Evolutionary conservation across 2,797 vertebrate genomes (phyloP), one percentile per base, ranked within the genome.

Genomic region (Sus cebifrons): DNA sequence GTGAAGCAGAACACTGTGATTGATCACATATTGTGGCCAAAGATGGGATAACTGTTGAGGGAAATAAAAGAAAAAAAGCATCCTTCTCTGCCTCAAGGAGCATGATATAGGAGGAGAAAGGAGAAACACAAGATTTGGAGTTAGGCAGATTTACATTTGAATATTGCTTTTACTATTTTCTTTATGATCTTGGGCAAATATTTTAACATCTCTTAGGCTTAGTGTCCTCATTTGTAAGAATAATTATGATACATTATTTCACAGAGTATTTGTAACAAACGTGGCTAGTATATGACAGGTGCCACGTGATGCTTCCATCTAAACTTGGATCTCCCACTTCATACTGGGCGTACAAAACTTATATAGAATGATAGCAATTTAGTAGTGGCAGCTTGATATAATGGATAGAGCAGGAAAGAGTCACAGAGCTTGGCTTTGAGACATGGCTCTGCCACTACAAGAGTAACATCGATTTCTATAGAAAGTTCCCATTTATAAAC

Each of bases 41-140:
- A 64, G 25, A 27, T 56, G 27, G 70, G n/a, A 83, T 75, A 70
- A 90, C 90, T 29, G 2, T 64, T 85, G 52, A 90, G 4, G 44
- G n/a, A 86, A 93, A 77, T 52, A 64, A 58, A 81, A 82, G n/a
- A 62, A 73, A 77, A 67, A 88, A 86, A 27, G 14, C 89, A 71
- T 49, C 16, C 25, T 13, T 49, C 14, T 40, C 65, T 85, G 5
- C 17, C 82, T 87, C 17, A 65, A 94, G 40, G 7, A 93, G 29
- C 2, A 14, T 36, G 10, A 27, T 25, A 32, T 8, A 54, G 5
- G 93, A 89, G 81, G 23, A 79, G 27, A 89, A 82, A 49, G 16
- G 32, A 81, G n/a, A 77, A 9, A 85, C 11, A 18, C 5, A 40
- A 18, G 9, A 12, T 77, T 85, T 56, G 17, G n/a, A 89, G 29